These are phyloP conservation scores for Dipodomys ordii DNA, from an alignment of 2,113 vertebrate species.

Conservation along the genomic window DNA sequence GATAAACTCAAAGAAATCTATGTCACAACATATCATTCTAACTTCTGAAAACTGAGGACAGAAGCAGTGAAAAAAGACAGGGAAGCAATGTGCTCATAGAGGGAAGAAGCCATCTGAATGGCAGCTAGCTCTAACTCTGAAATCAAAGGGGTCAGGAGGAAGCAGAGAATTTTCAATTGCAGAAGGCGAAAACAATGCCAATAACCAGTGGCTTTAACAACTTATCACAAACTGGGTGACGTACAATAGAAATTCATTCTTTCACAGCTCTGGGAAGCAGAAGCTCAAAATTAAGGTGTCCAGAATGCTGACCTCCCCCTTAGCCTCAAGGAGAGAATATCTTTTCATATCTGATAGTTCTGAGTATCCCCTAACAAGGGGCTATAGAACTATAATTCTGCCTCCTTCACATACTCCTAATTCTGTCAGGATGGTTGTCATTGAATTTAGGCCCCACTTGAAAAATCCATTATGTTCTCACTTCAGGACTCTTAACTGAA, in stretches of 20 bases:
- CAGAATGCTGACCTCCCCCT: neutral
- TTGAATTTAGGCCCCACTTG: neutral
- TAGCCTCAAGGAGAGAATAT: neutral
- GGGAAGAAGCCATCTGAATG: neutral
- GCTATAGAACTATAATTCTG: neutral
- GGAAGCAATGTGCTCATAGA: neutral
- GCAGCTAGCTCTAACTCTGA: neutral
- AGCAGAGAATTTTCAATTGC: neutral
- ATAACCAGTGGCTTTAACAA: neutral
- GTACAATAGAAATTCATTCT: neutral
- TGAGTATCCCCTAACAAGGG: neutral
- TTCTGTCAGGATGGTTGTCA: neutral
- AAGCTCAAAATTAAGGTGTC: neutral
- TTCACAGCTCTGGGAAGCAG: neutral
- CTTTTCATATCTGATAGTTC: neutral
- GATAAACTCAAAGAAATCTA: neutral
- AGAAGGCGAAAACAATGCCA: neutral
- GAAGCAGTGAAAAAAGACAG: neutral
- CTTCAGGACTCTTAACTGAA: neutral
- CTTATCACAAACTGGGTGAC: neutral
- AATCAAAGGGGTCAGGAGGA: neutral
- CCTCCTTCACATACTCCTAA: neutral
- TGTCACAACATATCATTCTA: neutral
- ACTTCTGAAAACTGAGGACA: conserved; percentile 28
- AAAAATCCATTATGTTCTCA: neutral